phyloP scores from a whole-genome alignment of 2,797 vertebrate genomes.

The Peromyscus aztecus region DNA sequence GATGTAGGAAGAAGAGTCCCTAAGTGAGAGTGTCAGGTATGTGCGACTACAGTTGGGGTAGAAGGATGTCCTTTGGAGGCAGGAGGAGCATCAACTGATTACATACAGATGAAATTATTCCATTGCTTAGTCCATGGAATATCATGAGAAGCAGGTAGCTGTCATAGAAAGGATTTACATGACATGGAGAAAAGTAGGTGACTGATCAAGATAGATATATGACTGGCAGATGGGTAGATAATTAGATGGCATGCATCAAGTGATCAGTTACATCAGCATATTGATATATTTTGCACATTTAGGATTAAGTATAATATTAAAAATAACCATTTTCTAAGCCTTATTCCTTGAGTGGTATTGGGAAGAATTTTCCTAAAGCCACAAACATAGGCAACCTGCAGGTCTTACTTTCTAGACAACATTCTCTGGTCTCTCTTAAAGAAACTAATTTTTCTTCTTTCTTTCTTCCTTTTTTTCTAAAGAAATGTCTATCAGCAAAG shows the following conservation, averaged over 20 bases:
- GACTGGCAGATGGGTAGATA: too few species aligned
- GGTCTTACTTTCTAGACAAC: background rate
- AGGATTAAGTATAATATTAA: background rate
- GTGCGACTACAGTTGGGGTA: background rate
- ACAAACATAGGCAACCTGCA: too few species aligned
- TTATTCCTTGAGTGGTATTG: background rate
- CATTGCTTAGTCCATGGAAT: background rate
- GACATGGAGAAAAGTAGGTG: background rate
- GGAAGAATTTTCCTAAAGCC: background rate
- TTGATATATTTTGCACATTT: background rate
- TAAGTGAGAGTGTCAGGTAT: too few species aligned
- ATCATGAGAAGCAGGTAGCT: background rate
- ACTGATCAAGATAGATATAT: background rate
- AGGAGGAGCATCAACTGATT: too few species aligned
- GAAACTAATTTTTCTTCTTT: background rate
- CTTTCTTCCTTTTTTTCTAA: background rate
- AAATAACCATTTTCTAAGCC: background rate
- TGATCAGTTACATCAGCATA: background rate
- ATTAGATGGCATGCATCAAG: background rate
- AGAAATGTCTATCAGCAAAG: background rate
- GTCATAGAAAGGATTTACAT: background rate
- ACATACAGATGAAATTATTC: background rate
- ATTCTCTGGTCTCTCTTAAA: background rate
- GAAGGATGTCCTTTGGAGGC: background rate
- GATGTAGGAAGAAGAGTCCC: background rate